Evolutionary conservation across 2,888 invertebrate genomes (phyloP).

Genomic region (Dryobotodes eremita): DNA sequence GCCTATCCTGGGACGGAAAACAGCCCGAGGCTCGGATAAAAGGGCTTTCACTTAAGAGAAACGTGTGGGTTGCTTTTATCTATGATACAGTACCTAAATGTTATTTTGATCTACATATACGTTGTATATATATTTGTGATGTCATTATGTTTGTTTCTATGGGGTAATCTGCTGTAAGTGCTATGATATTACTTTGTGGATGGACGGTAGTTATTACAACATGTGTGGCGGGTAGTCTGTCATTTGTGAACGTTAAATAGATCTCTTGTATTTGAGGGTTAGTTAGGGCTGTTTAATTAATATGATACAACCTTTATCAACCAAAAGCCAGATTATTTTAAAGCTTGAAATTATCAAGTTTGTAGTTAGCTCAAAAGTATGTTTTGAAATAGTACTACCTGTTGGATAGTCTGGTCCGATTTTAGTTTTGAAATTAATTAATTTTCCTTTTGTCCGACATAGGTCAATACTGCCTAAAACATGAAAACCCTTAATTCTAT

Average conservation of each 20-base stretch:
- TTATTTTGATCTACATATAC: constrained; percentile 65
- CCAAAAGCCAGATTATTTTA: not conserved
- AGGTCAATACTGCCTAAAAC: not conserved
- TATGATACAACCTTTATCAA: not conserved
- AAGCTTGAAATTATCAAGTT: constrained; percentile 7
- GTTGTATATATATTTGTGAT: constrained; percentile 26
- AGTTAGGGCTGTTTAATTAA: not conserved
- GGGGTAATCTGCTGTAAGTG: constrained; percentile 29
- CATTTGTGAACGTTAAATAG: constrained; percentile 15
- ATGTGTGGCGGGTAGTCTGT: constrained; percentile 2
- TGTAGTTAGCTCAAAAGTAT: constrained; percentile 2
- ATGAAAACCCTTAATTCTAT: constrained; percentile 26
- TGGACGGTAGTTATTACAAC: constrained; percentile 7
- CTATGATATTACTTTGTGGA: constrained; percentile 11
- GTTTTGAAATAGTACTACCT: not conserved
- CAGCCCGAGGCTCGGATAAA: constrained; percentile 74
- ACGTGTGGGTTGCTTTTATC: constrained; percentile 72
- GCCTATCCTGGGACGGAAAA: constrained; percentile 73
- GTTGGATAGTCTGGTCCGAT: not conserved
- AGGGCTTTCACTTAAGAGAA: constrained; percentile 71
- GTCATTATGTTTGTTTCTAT: constrained; percentile 43
- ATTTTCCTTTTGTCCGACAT: constrained; percentile 7
- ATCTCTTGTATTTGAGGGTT: constrained; percentile 14
- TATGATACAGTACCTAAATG: constrained; percentile 62
- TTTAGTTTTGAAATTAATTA: constrained; percentile 32